phyloP scores from a whole-genome alignment of 2,113 vertebrate species.

The Corythornis cristatus region DNA sequence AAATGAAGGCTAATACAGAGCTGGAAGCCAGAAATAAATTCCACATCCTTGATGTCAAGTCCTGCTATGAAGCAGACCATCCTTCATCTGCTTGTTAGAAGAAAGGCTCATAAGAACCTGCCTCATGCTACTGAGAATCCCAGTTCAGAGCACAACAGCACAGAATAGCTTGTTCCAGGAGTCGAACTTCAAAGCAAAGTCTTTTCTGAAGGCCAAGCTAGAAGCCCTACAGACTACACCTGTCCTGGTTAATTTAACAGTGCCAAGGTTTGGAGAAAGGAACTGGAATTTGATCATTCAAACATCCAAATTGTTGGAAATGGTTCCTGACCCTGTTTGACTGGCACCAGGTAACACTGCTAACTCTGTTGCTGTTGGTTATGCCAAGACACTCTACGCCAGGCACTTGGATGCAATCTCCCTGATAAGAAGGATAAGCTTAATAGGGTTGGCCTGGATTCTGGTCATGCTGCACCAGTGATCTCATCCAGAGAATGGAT shows the following conservation, averaged over 20 bases:
- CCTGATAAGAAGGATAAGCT: not conserved
- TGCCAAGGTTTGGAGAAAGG: not conserved
- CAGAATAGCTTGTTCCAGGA: not conserved
- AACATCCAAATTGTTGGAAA: not conserved
- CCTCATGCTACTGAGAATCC: not conserved
- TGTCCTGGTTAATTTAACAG: not conserved
- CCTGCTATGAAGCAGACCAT: not conserved
- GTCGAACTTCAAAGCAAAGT: not conserved
- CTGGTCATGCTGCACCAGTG: not conserved
- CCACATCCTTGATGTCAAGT: not conserved
- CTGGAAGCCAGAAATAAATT: not conserved
- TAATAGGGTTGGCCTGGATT: not conserved
- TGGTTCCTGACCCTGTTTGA: not conserved
- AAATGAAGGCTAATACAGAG: not conserved
- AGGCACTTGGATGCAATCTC: not conserved
- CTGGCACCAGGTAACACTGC: not conserved
- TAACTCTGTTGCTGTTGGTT: not conserved
- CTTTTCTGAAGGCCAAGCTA: not conserved
- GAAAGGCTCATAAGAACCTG: not conserved
- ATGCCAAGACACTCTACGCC: not conserved
- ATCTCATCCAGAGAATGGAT: not conserved
- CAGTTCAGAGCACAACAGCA: not conserved
- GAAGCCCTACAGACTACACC: not conserved
- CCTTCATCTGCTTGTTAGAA: not conserved
- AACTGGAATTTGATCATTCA: not conserved